Conservation (phyloP, 2,113 vertebrate genomes). For the Apteryx owenii region DNA sequence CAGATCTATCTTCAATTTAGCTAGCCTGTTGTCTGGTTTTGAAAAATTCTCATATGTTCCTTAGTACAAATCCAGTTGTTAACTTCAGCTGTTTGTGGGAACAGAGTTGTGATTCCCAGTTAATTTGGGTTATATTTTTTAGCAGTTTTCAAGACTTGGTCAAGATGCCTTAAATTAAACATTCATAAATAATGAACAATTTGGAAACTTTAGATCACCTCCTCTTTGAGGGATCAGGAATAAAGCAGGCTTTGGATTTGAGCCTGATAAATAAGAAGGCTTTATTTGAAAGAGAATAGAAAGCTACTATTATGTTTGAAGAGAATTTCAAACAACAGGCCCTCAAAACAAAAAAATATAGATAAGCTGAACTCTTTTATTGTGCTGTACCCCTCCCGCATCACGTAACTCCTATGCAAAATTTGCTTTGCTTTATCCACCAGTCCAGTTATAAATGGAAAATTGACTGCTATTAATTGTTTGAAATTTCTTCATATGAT, state of each 20-base stretch:
- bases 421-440: neutral
- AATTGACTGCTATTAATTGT: neutral
- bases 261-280: neutral
- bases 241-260: neutral
- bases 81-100: neutral
- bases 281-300: neutral
- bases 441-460: neutral
- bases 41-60: neutral
- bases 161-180: neutral
- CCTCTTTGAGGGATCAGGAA: neutral
- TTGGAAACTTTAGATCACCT: neutral
- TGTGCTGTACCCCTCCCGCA: neutral
- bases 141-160: neutral
- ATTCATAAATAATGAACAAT: neutral
- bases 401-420: neutral
- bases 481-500: neutral
- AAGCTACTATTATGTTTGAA: too few species aligned
- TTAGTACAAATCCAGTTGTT: neutral
- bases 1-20: neutral
- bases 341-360: neutral
- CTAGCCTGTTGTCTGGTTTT: neutral
- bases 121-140: neutral
- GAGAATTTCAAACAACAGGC: neutral
- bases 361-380: neutral
- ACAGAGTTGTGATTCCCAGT: neutral